Conservation (phyloP, 2,113 vertebrate species). For the Osmerus mordax region DNA sequence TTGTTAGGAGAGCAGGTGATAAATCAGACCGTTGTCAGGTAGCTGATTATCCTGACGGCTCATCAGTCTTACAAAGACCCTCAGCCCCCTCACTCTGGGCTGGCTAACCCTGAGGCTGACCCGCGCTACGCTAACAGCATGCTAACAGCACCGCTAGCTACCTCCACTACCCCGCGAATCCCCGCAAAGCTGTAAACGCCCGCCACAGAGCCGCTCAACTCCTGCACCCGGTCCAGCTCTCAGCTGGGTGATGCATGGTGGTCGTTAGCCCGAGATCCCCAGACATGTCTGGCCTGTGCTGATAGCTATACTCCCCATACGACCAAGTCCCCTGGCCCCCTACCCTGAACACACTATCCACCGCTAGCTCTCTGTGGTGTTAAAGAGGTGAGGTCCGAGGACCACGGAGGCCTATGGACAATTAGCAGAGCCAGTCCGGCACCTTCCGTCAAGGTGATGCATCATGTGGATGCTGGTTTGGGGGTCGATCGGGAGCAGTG, state of each 20-base stretch:
- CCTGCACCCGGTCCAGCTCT: constrained; percentile 40
- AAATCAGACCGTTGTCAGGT: constrained; percentile 81
- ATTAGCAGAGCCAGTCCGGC: constrained; percentile 46
- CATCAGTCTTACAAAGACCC: constrained; percentile 80
- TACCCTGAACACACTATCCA: constrained; percentile 19
- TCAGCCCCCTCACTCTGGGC: constrained; percentile 50
- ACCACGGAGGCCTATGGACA: constrained; percentile 40
- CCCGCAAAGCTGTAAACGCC: constrained; percentile 56
- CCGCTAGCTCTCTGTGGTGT: constrained; percentile 24
- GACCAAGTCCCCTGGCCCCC: constrained; percentile 17
- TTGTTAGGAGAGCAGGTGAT: constrained; percentile 74
- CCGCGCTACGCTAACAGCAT: constrained; percentile 60
- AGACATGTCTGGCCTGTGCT: constrained; percentile 71
- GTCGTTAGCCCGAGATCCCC: constrained; percentile 73
- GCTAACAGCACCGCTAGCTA: constrained; percentile 62
- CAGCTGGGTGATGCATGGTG: constrained; percentile 76
- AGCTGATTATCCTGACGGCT: constrained; percentile 79
- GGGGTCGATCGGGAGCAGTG: constrained; percentile 39
- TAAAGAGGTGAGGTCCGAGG: constrained; percentile 43
- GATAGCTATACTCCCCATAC: constrained; percentile 61
- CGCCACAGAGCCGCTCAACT: constrained; percentile 54
- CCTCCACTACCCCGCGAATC: background rate
- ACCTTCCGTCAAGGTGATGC: constrained; percentile 50
- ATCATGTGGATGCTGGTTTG: constrained; percentile 40
- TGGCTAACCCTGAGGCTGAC: constrained; percentile 17